A percentile compares a stretch with the other conserved stretches of the same genome.
These are phyloP conservation scores for Pogonophryne albipinna DNA, from an alignment of 2,797 vertebrate genomes.

Conservation along the genomic window DNA sequence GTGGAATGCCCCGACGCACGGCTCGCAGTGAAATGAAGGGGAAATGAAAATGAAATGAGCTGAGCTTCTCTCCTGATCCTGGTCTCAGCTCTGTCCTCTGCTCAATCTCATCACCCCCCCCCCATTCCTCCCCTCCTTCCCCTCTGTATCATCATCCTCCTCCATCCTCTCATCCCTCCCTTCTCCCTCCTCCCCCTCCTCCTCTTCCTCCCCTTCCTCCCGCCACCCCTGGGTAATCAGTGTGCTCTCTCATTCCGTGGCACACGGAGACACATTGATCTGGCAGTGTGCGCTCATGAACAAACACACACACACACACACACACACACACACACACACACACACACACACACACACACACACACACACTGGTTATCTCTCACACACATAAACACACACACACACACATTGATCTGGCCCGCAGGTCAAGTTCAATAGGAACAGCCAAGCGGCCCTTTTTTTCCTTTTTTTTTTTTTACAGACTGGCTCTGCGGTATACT, in stretches of 20 bases:
- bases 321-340: constrained; percentile 55
- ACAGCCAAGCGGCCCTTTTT: constrained; percentile 77
- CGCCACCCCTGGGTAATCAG: constrained; percentile 87
- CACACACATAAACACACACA: constrained; percentile 71
- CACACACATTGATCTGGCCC: constrained; percentile 84
- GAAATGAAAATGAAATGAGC: constrained; percentile 84
- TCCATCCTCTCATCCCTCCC: constrained; percentile 58
- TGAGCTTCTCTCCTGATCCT: constrained; percentile 76
- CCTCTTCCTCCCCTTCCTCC: constrained; percentile 42
- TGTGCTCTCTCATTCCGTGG: constrained; percentile 86
- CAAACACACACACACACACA: constrained; percentile 44
- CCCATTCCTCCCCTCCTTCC: constrained; percentile 17
- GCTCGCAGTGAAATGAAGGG: constrained; percentile 73
- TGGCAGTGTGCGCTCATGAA: constrained; percentile 55
- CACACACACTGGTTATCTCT: constrained; percentile 25
- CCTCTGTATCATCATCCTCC: constrained; percentile 68
- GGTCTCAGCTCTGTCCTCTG: constrained; percentile 74
- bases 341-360: constrained; percentile 66
- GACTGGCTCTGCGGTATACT: constrained; percentile 70
- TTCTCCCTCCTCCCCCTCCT: constrained; percentile 32
- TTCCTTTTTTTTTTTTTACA: constrained; percentile 72
- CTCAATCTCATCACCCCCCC: constrained; percentile 66
- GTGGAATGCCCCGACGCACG: constrained; percentile 67
- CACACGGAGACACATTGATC: constrained; percentile 84
- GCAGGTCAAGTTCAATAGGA: constrained; percentile 89